Evolutionary conservation across 1,140 invertebrate species (phyloP).

Genomic region (Tribolium castaneum): DNA sequence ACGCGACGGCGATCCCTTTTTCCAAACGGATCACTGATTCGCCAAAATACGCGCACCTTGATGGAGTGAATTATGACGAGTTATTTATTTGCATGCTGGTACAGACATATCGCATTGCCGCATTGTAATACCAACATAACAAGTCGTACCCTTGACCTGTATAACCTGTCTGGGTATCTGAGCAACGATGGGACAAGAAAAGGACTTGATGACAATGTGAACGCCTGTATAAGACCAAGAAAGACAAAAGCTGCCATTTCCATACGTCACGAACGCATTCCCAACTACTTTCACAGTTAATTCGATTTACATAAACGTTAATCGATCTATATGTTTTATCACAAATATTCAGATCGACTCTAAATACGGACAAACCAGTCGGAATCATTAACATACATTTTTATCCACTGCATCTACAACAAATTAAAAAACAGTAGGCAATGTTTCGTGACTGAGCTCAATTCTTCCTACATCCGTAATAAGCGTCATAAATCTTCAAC

Average conservation of each 20-base stretch:
- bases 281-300: constrained; percentile 32
- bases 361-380: constrained; percentile 33
- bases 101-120: constrained; percentile 44
- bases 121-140: constrained; percentile 52
- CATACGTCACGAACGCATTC: constrained; percentile 2
- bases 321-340: constrained; percentile 27
- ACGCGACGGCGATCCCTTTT: background rate
- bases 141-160: constrained; percentile 52
- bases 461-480: background rate
- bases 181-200: constrained; percentile 39
- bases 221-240: constrained; percentile 1
- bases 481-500: too few relatives aligned
- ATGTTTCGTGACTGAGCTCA: too few relatives aligned
- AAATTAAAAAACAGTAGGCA: background rate
- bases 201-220: constrained; percentile 9
- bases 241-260: constrained; percentile 3
- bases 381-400: constrained; percentile 25
- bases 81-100: constrained; percentile 41
- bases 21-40: background rate
- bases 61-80: constrained; percentile 24
- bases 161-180: constrained; percentile 50
- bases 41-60: background rate
- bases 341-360: constrained; percentile 13
- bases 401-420: background rate
- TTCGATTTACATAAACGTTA: constrained; percentile 30